A percentile compares a stretch with the other conserved stretches of the same genome.
phyloP scores from a whole-genome alignment of 2,888 invertebrate species.

The Polietes domitor region DNA sequence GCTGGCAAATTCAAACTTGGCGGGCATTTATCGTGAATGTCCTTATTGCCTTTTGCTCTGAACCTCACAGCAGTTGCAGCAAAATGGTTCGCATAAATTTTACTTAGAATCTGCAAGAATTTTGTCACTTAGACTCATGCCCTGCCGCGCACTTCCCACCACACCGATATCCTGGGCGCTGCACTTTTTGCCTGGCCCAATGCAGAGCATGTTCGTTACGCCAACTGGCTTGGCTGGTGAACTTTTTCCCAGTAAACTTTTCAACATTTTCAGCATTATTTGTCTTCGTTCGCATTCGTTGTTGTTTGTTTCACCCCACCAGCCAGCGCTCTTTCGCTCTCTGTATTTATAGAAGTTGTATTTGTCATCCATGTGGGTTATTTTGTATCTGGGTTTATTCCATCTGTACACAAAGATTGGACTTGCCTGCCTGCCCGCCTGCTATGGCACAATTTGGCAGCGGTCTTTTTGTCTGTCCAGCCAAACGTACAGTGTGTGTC shows the following conservation, averaged over 20 bases:
- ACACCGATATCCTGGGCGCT: neutral
- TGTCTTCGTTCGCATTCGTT: neutral
- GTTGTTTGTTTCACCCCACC: neutral
- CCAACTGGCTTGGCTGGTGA: neutral
- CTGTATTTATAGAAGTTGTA: neutral
- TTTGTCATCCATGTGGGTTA: conserved; percentile 11
- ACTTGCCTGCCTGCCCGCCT: too few relatives aligned
- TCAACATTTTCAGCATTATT: neutral
- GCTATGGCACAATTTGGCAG: neutral
- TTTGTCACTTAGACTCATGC: conserved; percentile 44
- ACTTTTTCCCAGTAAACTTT: neutral
- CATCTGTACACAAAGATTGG: conserved; percentile 1
- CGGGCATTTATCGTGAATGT: neutral
- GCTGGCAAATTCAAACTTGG: neutral
- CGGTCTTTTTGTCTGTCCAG: neutral
- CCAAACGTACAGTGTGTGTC: neutral
- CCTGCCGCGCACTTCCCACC: neutral
- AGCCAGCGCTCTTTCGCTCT: neutral
- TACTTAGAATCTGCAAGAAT: conserved; percentile 37
- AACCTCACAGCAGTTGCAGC: neutral
- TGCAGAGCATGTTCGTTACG: neutral
- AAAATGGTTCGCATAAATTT: conserved; percentile 54
- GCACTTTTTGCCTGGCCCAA: neutral
- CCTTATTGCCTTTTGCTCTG: neutral
- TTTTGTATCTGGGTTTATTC: neutral